These are phyloP conservation scores for Lissonota sp. DNA, from an alignment of 2,888 invertebrate genomes.

Conservation along the genomic window DNA sequence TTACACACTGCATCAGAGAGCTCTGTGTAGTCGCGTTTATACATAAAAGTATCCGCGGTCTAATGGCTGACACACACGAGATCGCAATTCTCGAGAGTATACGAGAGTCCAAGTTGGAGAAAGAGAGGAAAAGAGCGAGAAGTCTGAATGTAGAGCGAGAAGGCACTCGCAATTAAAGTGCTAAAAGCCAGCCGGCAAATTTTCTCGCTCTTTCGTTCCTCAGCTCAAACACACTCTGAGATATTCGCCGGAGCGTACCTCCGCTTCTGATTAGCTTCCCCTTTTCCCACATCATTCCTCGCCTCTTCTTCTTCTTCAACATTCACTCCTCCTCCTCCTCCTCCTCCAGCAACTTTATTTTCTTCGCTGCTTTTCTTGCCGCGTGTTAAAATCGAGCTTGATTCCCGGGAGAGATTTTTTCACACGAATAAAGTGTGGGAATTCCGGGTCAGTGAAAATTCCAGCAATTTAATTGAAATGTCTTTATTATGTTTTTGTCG, in stretches of 20 bases:
- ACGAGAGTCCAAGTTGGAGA: conserved; percentile 28
- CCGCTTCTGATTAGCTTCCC: conserved; percentile 84
- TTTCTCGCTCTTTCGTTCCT: conserved; percentile 72
- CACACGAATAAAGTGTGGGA: neutral
- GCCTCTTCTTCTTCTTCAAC: conserved; percentile 40
- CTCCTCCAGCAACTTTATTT: conserved; percentile 17
- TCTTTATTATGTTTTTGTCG: too few relatives aligned
- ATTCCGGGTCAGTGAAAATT: too few relatives aligned
- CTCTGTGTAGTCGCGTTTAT: conserved; percentile 37
- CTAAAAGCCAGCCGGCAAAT: conserved; percentile 51
- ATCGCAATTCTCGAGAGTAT: conserved; percentile 21
- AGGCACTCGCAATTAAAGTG: conserved; percentile 67
- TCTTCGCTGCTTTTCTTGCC: conserved; percentile 46
- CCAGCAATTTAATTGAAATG: too few relatives aligned
- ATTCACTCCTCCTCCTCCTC: conserved; percentile 24
- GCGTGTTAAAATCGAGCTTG: conserved; percentile 2
- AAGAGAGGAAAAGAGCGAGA: conserved; percentile 19
- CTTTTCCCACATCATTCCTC: conserved; percentile 82
- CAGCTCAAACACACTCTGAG: conserved; percentile 77
- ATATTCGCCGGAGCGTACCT: conserved; percentile 81
- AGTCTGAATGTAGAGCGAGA: conserved; percentile 29
- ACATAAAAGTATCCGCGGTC: conserved; percentile 28
- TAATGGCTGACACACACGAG: conserved; percentile 51
- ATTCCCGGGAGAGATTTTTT: conserved; percentile 22
- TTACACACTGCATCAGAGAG: conserved; percentile 18